These are phyloP conservation scores for Habropoda laboriosa DNA, from an alignment of 1,140 invertebrate species.

Conservation along the genomic window DNA sequence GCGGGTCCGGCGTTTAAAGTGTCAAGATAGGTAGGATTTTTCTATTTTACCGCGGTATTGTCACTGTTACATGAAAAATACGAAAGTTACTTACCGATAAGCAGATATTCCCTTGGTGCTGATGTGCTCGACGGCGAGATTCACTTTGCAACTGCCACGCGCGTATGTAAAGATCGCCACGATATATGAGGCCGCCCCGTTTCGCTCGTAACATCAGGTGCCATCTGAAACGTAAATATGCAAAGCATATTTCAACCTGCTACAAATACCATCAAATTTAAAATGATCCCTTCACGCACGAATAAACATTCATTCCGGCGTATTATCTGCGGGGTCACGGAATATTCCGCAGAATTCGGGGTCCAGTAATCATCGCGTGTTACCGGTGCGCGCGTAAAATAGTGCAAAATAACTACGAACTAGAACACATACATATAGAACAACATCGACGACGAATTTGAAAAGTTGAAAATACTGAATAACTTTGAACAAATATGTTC, in stretches of 20 bases:
- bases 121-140: conserved; percentile 74
- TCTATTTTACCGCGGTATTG: neutral
- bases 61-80: neutral
- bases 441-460: too few species aligned
- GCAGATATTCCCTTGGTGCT: conserved; percentile 76
- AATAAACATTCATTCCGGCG: neutral
- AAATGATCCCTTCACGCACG: neutral
- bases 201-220: conserved; percentile 78
- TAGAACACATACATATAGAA: too few species aligned
- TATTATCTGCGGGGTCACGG: neutral
- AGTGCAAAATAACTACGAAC: too few species aligned
- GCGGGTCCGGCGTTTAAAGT: too few species aligned
- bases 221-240: conserved; percentile 73
- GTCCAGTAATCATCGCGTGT: neutral
- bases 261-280: conserved; percentile 17
- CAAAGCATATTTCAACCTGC: neutral
- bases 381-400: neutral
- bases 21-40: too few species aligned
- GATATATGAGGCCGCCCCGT: conserved; percentile 78
- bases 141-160: conserved; percentile 80
- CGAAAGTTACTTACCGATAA: conserved; percentile 73
- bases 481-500: too few species aligned
- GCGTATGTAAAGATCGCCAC: conserved; percentile 81
- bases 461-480: too few species aligned
- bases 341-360: neutral